A percentile compares a stretch with the other conserved stretches of the same genome.
phyloP scores from a whole-genome alignment of 2,113 vertebrate genomes.

The Cathartes aura region DNA sequence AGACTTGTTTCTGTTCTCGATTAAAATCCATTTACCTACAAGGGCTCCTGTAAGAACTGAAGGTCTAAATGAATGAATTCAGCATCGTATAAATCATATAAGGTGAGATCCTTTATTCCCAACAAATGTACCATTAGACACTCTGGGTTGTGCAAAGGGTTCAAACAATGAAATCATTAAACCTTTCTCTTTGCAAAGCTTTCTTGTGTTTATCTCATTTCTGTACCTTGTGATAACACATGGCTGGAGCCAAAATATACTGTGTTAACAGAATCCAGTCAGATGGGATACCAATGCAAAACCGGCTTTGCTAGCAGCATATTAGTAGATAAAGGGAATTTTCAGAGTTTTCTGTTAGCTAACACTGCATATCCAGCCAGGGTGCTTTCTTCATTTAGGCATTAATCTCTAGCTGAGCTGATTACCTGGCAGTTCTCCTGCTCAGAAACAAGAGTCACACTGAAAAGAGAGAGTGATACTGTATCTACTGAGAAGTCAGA shows the following conservation, averaged over 20 bases:
- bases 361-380: neutral
- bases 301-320: slow-evolving; percentile 15
- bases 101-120: neutral
- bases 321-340: slow-evolving; percentile 43
- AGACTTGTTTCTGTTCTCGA: neutral
- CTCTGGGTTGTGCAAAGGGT: neutral
- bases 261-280: neutral
- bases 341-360: neutral
- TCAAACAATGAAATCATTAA: slow-evolving; percentile 28
- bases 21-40: neutral
- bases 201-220: neutral
- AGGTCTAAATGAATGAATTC: neutral
- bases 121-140: neutral
- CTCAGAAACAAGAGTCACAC: neutral
- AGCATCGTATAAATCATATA: neutral
- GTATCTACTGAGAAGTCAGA: neutral
- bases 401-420: slow-evolving; percentile 31
- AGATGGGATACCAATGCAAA: neutral
- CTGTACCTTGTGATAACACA: neutral
- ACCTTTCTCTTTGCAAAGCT: neutral
- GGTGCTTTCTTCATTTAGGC: neutral
- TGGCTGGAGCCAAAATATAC: neutral
- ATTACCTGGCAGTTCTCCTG: slow-evolving; percentile 22
- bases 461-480: neutral
- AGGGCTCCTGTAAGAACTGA: neutral